A percentile compares a stretch with the other conserved stretches of the same genome.
These are phyloP conservation scores for Eriocheir sinensis DNA, from an alignment of 1,140 invertebrate genomes.

Conservation along the genomic window DNA sequence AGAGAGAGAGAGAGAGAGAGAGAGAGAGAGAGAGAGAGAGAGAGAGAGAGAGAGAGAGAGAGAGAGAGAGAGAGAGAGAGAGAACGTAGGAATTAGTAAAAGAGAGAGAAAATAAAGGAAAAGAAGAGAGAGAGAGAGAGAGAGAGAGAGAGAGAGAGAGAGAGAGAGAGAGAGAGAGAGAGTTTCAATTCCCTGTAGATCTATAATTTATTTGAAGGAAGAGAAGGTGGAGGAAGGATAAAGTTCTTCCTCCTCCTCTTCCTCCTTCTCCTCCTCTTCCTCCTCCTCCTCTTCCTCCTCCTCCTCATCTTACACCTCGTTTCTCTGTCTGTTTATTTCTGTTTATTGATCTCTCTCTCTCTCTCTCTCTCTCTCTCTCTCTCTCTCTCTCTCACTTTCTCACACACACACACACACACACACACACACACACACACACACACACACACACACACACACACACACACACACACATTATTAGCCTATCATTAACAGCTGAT, in stretches of 20 bases:
- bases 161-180: not conserved
- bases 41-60: too few relatives aligned
- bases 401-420: not conserved
- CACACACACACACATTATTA: constrained; percentile 60
- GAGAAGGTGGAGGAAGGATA: not conserved
- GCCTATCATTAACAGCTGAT: not conserved
- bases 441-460: constrained; percentile 64
- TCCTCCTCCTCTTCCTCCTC: not conserved
- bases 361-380: not conserved
- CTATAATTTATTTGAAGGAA: constrained; percentile 65
- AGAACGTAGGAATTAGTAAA: too few relatives aligned
- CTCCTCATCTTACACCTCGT: not conserved
- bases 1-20: not conserved
- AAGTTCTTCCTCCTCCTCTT: not conserved
- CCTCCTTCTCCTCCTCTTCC: not conserved
- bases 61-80: constrained; percentile 16
- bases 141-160: too few relatives aligned
- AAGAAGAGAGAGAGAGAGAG: constrained; percentile 33
- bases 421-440: constrained; percentile 36
- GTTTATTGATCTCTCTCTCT: not conserved
- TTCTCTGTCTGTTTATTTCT: not conserved
- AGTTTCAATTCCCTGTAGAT: constrained; percentile 54
- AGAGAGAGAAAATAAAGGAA: too few relatives aligned
- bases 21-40: constrained; percentile 25
- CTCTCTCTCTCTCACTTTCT: constrained; percentile 11